Evolutionary conservation across 2,888 invertebrate species (phyloP), one percentile per base, ranked within the genome.

Genomic region (Seira musarum): DNA sequence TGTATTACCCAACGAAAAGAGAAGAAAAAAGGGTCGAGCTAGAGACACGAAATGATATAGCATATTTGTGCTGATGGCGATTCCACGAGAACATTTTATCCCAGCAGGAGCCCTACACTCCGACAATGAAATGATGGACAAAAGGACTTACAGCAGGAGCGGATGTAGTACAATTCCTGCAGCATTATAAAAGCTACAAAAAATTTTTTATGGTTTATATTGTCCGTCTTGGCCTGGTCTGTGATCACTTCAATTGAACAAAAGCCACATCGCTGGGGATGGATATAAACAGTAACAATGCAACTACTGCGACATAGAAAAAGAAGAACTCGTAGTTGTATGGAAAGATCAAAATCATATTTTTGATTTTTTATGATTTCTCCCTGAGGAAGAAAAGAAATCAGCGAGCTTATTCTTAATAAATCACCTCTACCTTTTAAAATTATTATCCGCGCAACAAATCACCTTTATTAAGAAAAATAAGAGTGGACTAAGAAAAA

Each of bases 71-170:
- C 57, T 57, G 57, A 57, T 57, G 17, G 57, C 57, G 57, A 40
- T 57, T 57, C 57, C 57, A 57, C 57, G 10, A 57, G 53, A 73
- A 65, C 53, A 65, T 73, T 73, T 73, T 66, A 66, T 73, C 65
- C 8, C 66, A 35, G 65, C 65, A 66, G 65, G 66, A 73, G 57
- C 57, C 17, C 57, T n/a, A 57, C 57, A 57, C 57, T 57, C 17
- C 64, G 49, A 70, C 69, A 64, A 77, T 70, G 5, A 70, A 77
- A 40, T 77, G 70, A 77, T 65, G 77, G 70, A 70, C 77, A 70
- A 70, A 57, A 77, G 77, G 70, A 70, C 68, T 63, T 69, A 22
- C 24, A 22, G 22, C 17, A 60, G 35, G 19, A 67, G 25, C 63
- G 63, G 57, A 57, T 57, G 57, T 57, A 57, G 6, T 57, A 49